Evolutionary conservation across 2,888 invertebrate species (phyloP), one percentile per base, ranked within the genome.

Genomic region (Hemaris fuciformis): DNA sequence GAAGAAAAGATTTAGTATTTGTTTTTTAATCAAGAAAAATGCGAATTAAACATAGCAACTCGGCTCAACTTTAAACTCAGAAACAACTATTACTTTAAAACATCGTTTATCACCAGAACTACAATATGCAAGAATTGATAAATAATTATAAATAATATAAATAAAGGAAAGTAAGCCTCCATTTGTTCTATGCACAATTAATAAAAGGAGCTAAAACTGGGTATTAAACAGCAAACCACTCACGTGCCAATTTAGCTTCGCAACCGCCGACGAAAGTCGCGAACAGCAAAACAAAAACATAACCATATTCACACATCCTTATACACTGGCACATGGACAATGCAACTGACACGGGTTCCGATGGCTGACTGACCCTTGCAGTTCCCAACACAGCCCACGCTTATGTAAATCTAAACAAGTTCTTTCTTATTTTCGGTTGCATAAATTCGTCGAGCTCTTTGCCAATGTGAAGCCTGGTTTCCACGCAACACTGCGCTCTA

Each of bases 351-450:
- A 70, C 69, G 70, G 56, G 45, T 56, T n/a, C 18, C 7, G 38
- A 31, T 10, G 31, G 68, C 76, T 70, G 81, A 86, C 87, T 86
- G 80, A 71, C 72, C 69, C 72, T 66, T 80, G 83, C 83, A 80
- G 41, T 84, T 80, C 80, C 76, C 77, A 70, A 71, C 74, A 77
- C 74, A 70, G 73, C 76, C 67, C 69, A 70, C 69, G 77, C 80
- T 84, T 87, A 89, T 85, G 88, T 83, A 83, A 88, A 90, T 85
- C 70, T 66, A 79, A 87, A 85, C 90, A 71, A 77, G 86, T 88
- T 88, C 81, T 88, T 86, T 89, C 86, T 87, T 85, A 88, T 86
- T 86, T 84, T 84, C 73, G 80, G 79, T 91, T 91, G 89, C 90
- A 91, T 82, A 85, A 89, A 89, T 85, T 83, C 81, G 76, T 72